Base-by-base conservation (phyloP, 1,140 invertebrate genomes). In the Drosophila albomicans region DNA sequence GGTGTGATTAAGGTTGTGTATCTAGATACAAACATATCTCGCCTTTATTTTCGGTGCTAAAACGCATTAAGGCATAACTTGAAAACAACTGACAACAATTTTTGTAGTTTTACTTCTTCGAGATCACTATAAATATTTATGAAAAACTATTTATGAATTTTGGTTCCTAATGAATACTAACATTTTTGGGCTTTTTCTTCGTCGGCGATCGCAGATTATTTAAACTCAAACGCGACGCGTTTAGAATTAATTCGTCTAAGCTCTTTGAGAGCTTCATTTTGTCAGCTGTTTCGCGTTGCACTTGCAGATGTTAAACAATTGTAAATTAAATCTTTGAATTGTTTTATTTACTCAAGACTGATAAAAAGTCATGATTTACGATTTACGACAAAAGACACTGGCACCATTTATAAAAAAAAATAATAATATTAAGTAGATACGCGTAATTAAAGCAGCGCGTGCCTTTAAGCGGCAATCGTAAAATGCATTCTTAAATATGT, bases 221-320 rank as follows among this genome's bases (percentile, higher is more conserved):
- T 35, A 92, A 71, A 62, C 75, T 92, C 46, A 92, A 72, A 35
- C 91, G 91, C 78, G 91, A 91, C 20, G 91, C 91, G 66, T 71
- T 92, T 15, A 92, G 57, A 43, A 92, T 91, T 71, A 92, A 62
- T 56, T 92, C 91, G 56, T 92, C 91, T 3, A 92, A 91, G 75
- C 91, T 92, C 77, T 92, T 92, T 41, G 91, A 91, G 54, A 92
- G 61, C 82, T 92, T 92, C 91, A 92, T 92, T 70, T 80, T 91
- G 70, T 49, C 30, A 41, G 28, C 43, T 15, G 48, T 35, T 48
- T 48, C 38, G 7, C 8, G 46, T 38, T 65, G 15, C 43, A 49
- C 51, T 35, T 35, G 51, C 43, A 56, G 66, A 38, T 49, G 6
- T 43, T 58, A 70, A 70, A 69, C 62, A 75, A 70, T 70, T 51